Evolutionary conservation across 2,797 vertebrate species (phyloP), one percentile per base, ranked within the genome.

Genomic region (Onychomys arenicola): DNA sequence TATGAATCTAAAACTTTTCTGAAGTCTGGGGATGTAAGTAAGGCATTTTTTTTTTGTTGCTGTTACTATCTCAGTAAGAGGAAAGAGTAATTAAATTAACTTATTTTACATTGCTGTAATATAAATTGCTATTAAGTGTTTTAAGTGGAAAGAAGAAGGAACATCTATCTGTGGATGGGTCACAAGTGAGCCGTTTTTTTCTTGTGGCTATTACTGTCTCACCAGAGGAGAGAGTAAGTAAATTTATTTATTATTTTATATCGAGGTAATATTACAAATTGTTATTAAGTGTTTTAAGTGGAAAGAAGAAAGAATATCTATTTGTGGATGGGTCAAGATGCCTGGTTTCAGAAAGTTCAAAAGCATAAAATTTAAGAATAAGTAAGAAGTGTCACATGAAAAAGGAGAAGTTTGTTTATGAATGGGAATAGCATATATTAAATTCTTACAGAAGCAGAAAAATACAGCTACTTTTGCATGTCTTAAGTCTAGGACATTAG

Each of bases 41-140:
- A 89, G 16, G 25, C 16, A 78, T 34, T 95, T 94, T 43, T 96
- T 91, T 49, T 57, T 89, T 49, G 7, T 63, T 25, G 12, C 16
- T 7, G 75, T 69, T 90, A 90, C 34, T 94, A 5, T 52, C 59
- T 87, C 69, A 81, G 40, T 21, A 80, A 80, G 34, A 6, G 11
- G 19, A 91, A 16, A 92, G 7, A 90, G 14, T 32, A 93, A 90
- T 14, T 78, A 92, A 92, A 80, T 86, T 61, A 91, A 69, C 55
- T 17, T 78, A 65, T 86, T 94, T 96, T 96, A 49, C 12, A 23
- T 84, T 8, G 69, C 82, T 86, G 8, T 92, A 69, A 91, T 88
- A 82, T 6, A 91, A 61, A 73, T 40, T 93, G 14, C 32, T 17
- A 49, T 78, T 76, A 19, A 32, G 1, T 59, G 11, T 85, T 89